phyloP scores from a whole-genome alignment of 2,113 vertebrate species.

The Cricetomys ansorgei region DNA sequence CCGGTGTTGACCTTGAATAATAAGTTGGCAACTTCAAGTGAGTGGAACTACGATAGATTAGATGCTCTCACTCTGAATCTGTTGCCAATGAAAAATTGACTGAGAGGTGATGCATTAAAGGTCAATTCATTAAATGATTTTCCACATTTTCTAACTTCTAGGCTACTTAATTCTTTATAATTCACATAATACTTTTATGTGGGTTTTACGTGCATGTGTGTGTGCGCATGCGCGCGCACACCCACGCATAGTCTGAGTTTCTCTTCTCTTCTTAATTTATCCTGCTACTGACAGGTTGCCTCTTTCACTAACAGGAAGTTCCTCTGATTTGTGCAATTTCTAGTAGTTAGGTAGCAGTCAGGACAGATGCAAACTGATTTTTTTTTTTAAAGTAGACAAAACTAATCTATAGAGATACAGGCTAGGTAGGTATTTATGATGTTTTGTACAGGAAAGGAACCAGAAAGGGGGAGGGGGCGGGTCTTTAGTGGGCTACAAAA shows the following conservation, averaged over 20 bases:
- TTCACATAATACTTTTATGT: background rate
- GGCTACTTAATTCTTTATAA: background rate
- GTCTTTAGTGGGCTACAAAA: background rate
- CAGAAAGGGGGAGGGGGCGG: fast-evolving
- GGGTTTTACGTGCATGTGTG: background rate
- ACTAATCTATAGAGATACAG: background rate
- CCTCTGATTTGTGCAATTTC: background rate
- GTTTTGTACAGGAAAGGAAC: background rate
- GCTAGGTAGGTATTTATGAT: background rate
- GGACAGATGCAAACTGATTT: background rate
- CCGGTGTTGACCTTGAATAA: background rate
- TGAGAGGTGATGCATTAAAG: background rate
- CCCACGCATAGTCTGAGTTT: background rate
- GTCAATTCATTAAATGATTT: background rate
- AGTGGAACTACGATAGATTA: background rate
- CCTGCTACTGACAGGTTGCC: fast-evolving
- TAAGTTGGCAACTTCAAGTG: background rate
- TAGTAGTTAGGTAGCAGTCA: background rate
- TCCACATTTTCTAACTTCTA: background rate
- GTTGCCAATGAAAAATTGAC: background rate
- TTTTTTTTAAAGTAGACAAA: background rate
- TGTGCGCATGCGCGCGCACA: background rate
- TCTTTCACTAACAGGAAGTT: background rate
- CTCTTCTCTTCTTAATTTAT: background rate
- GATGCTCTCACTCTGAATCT: background rate